Evolutionary conservation across 2,797 vertebrate species (phyloP).

Genomic region (Eleutherodactylus coqui): DNA sequence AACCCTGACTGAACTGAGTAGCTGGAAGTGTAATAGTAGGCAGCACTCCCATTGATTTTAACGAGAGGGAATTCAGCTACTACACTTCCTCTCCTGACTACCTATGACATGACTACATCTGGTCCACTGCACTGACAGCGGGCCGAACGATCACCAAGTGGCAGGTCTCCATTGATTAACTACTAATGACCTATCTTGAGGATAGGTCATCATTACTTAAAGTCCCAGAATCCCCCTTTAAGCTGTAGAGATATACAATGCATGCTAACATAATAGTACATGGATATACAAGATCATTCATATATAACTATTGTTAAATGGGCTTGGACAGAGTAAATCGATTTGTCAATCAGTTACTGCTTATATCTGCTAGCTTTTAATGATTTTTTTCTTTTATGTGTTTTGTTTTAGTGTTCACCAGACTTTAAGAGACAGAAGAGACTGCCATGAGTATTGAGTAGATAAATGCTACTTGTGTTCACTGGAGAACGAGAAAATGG

Average conservation of each 20-base stretch:
- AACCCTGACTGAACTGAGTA: no score
- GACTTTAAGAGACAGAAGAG: not conserved
- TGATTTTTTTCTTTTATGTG: conserved; percentile 11
- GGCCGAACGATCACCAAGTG: no score
- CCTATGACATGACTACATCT: no score
- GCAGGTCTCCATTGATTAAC: no score
- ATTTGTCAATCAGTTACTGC: not conserved
- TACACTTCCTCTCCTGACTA: no score
- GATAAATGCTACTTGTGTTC: not conserved
- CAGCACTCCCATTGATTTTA: no score
- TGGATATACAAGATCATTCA: not conserved
- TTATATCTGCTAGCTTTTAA: conserved; percentile 15
- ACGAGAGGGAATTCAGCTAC: no score
- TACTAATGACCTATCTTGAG: no score
- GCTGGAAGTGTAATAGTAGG: no score
- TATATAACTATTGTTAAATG: not conserved
- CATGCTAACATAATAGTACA: not conserved
- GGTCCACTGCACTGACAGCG: no score
- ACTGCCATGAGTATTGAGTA: conserved; percentile 32
- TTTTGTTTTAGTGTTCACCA: conserved; percentile 10
- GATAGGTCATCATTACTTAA: no score
- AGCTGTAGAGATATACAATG: not conserved
- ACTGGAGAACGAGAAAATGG: conserved; percentile 68
- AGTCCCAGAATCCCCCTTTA: no score
- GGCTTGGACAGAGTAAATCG: not conserved